Evolutionary conservation across 1,140 invertebrate genomes (phyloP).

Genomic region (Lordiphosa collinella): DNA sequence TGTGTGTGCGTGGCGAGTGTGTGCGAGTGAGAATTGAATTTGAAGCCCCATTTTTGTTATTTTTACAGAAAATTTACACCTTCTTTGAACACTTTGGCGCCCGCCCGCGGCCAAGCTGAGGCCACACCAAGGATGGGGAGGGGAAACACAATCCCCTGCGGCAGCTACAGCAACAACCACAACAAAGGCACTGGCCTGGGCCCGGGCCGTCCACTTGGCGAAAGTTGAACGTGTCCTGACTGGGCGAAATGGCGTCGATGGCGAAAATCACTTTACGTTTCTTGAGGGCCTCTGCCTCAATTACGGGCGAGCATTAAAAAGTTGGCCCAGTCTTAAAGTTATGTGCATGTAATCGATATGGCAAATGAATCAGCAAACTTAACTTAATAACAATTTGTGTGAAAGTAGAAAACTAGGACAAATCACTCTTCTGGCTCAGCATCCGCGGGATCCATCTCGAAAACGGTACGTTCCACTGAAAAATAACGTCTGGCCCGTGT

Average conservation of each 20-base stretch:
- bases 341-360: constrained; percentile 12
- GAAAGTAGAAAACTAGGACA: too few relatives aligned
- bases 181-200: constrained; percentile 7
- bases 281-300: background rate
- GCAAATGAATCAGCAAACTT: background rate
- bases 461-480: constrained; percentile 14
- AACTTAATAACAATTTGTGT: too few relatives aligned
- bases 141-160: constrained; percentile 1
- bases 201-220: background rate
- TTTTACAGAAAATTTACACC: constrained; percentile 20
- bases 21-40: constrained; percentile 14
- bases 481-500: constrained; percentile 18
- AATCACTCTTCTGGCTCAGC: too few relatives aligned
- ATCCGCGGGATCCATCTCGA: constrained; percentile 3
- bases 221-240: constrained; percentile 9
- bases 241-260: background rate
- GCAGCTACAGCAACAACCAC: constrained; percentile 1
- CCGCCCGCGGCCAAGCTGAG: constrained; percentile 3
- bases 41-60: constrained; percentile 16
- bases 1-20: background rate
- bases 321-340: constrained; percentile 3
- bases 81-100: constrained; percentile 16
- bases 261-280: constrained; percentile 1
- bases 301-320: constrained; percentile 6
- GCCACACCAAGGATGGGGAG: background rate